Percentiles rank a stretch among this genome's conserved stretches.
Conservation (phyloP, 2,113 vertebrate genomes). For the Corythornis madagascariensis region DNA sequence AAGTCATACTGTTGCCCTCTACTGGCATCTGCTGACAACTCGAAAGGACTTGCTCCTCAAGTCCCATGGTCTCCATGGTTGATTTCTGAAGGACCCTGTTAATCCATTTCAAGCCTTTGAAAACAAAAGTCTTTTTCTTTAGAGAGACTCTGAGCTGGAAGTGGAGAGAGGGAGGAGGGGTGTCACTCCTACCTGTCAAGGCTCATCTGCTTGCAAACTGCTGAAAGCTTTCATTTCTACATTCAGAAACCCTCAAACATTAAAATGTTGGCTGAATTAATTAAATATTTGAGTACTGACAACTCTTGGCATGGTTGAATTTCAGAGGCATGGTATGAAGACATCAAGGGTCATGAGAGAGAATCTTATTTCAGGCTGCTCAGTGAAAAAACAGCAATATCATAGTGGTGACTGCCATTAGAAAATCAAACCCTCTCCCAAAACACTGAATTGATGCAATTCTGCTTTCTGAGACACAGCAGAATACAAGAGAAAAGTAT, state of each 20-base stretch:
- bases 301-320: slow-evolving; percentile 33
- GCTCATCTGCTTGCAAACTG: slow-evolving; percentile 45
- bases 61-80: slow-evolving; percentile 50
- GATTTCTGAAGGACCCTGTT: slow-evolving; percentile 74
- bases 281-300: slow-evolving; percentile 60
- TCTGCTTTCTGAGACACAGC: background rate
- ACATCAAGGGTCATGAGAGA: background rate
- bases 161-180: background rate
- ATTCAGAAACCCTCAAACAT: slow-evolving; percentile 35
- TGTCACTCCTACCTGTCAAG: slow-evolving; percentile 24
- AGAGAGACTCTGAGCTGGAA: background rate
- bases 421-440: background rate
- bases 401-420: background rate
- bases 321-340: slow-evolving; percentile 1
- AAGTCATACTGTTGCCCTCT: slow-evolving; percentile 66
- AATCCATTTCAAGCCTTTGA: slow-evolving; percentile 74
- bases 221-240: slow-evolving; percentile 50
- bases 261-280: slow-evolving; percentile 65
- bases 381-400: background rate
- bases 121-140: background rate
- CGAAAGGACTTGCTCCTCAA: background rate
- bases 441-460: background rate
- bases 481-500: background rate
- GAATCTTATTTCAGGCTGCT: slow-evolving; percentile 43
- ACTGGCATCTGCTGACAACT: slow-evolving; percentile 69